A percentile compares a stretch with the other conserved stretches of the same genome.
Evolutionary conservation across 2,113 vertebrate genomes (phyloP).

Genomic region (Centropus unirufus): DNA sequence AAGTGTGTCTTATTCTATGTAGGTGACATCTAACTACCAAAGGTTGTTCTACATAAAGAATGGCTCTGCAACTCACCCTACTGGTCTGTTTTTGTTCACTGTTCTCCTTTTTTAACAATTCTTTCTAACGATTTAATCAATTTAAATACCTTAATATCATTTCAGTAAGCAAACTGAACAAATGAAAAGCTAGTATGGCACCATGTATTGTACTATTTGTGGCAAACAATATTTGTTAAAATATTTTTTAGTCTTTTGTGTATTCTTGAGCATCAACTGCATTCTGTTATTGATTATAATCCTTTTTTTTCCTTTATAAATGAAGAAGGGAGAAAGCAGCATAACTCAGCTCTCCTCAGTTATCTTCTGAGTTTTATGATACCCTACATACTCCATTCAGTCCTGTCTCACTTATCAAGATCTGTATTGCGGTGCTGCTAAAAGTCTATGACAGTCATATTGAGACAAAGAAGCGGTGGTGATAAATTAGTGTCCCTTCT

Average conservation of each 20-base stretch:
- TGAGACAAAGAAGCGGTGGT: background rate
- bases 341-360: background rate
- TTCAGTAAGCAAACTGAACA: background rate
- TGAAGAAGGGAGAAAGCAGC: background rate
- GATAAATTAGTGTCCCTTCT: background rate
- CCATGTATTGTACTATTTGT: background rate
- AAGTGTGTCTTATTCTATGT: background rate
- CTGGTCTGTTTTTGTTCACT: background rate
- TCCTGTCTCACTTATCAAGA: background rate
- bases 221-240: background rate
- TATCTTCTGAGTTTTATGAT: background rate
- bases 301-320: background rate
- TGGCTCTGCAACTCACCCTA: background rate
- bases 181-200: background rate
- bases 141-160: background rate
- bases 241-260: background rate
- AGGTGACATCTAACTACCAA: background rate
- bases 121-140: background rate
- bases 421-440: background rate
- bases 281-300: background rate
- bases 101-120: background rate
- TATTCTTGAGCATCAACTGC: background rate
- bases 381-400: background rate
- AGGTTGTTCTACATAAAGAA: background rate
- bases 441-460: background rate